Conservation (phyloP, 1,140 invertebrate species). For the Trissolcus basalis region DNA sequence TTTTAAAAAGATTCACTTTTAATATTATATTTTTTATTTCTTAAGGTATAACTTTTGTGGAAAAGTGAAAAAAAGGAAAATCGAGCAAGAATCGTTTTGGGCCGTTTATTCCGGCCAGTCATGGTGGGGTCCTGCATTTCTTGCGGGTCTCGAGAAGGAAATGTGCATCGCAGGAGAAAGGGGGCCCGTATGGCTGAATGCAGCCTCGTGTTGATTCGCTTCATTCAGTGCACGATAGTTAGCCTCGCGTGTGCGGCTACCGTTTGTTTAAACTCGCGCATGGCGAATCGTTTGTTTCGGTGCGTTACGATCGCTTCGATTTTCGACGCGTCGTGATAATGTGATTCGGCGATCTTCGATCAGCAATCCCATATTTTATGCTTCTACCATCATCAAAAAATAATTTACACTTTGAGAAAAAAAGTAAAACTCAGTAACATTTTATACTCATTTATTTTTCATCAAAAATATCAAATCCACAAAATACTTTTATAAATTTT, state of each 20-base stretch:
- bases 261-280: constrained; percentile 40
- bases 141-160: constrained; percentile 61
- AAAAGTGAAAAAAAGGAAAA: background rate
- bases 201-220: constrained; percentile 63
- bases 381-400: too few relatives aligned
- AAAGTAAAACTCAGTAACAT: too few relatives aligned
- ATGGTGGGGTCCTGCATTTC: constrained; percentile 50
- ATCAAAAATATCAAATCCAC: too few relatives aligned
- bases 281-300: constrained; percentile 31
- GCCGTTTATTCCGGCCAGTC: constrained; percentile 15
- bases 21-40: too few relatives aligned
- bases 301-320: constrained; percentile 11
- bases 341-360: constrained; percentile 9
- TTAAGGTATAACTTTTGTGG: too few relatives aligned
- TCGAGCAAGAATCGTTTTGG: background rate
- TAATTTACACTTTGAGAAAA: too few relatives aligned
- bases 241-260: constrained; percentile 58
- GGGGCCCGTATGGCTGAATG: constrained; percentile 60
- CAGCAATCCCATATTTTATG: background rate
- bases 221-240: constrained; percentile 73
- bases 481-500: too few relatives aligned
- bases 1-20: too few relatives aligned
- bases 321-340: constrained; percentile 13
- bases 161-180: constrained; percentile 67
- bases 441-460: too few relatives aligned